phyloP scores from a whole-genome alignment of 37 sponge, comb jelly and placozoan species.

The Theonella swinhoei region DNA sequence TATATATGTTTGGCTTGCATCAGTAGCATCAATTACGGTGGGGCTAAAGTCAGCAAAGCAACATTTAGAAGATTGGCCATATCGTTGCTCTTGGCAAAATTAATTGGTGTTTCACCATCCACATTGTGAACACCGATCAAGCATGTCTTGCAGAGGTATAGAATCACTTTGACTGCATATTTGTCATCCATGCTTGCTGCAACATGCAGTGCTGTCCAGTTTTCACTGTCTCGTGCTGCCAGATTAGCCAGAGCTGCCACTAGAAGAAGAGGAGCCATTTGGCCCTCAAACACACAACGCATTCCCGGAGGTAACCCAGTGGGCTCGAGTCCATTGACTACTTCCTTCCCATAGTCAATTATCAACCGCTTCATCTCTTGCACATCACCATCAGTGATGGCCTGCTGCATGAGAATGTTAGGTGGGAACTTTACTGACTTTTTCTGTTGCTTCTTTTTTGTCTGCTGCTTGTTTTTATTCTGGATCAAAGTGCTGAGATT shows the following conservation, averaged over 20 bases:
- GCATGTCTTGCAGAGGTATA: too few relatives aligned
- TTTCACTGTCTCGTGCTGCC: slow-evolving; percentile 42
- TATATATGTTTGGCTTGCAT: too few relatives aligned
- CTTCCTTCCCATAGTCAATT: too few relatives aligned
- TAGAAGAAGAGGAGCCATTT: slow-evolving; percentile 42
- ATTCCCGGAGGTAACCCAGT: slow-evolving; percentile 66
- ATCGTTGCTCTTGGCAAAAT: slow-evolving; percentile 61
- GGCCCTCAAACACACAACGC: slow-evolving; percentile 68
- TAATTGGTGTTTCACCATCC: slow-evolving; percentile 67
- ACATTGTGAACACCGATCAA: slow-evolving; percentile 7
- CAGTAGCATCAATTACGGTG: too few relatives aligned
- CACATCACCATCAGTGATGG: slow-evolving; percentile 67
- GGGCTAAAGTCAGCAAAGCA: too few relatives aligned
- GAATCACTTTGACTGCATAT: slow-evolving; percentile 49
- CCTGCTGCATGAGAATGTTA: slow-evolving; percentile 63
- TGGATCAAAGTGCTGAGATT: too few relatives aligned
- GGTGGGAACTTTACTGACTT: slow-evolving; percentile 64
- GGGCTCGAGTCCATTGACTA: too few relatives aligned
- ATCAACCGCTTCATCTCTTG: slow-evolving; percentile 55
- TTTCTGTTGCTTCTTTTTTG: slow-evolving; percentile 22
- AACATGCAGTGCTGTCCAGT: slow-evolving; percentile 71
- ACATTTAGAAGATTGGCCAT: slow-evolving; percentile 65
- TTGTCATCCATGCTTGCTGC: slow-evolving; percentile 72
- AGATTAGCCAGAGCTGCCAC: slow-evolving; percentile 59
- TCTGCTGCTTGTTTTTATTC: too few relatives aligned